These are phyloP conservation scores for Dasysyrphus tricinctus DNA, from an alignment of 2,888 invertebrate species.

Conservation along the genomic window DNA sequence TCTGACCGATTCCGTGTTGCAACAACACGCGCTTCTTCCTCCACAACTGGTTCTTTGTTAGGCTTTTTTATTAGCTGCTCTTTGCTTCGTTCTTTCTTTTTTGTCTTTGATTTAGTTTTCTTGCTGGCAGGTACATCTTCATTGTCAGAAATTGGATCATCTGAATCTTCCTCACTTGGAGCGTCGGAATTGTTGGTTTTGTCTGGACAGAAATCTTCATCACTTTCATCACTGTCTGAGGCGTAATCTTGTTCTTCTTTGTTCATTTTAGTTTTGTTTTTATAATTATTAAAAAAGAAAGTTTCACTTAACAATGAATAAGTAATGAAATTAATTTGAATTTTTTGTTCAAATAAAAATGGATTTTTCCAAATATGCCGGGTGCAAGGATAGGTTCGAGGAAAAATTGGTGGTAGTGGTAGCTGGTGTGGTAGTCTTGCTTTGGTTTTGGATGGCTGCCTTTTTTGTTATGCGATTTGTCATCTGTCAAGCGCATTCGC, in stretches of 20 bases:
- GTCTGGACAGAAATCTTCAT: constrained; percentile 90
- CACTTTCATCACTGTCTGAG: constrained; percentile 90
- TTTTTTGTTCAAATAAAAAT: constrained; percentile 38
- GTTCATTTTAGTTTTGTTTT: constrained; percentile 78
- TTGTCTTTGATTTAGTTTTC: constrained; percentile 73
- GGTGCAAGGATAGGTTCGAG: constrained; percentile 31
- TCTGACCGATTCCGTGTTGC: constrained; percentile 53
- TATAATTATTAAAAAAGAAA: neutral
- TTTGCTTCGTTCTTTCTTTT: constrained; percentile 70
- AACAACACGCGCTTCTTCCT: constrained; percentile 56
- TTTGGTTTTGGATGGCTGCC: neutral
- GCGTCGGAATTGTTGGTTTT: constrained; percentile 82
- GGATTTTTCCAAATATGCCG: constrained; percentile 63
- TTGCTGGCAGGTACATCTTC: constrained; percentile 80
- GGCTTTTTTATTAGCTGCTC: constrained; percentile 79
- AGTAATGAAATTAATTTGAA: neutral
- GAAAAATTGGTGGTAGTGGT: constrained; percentile 4
- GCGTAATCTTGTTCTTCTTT: constrained; percentile 84
- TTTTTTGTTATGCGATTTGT: neutral
- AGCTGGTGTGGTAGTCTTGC: neutral
- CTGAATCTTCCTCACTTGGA: constrained; percentile 85
- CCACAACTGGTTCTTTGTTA: constrained; percentile 75
- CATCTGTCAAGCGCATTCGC: neutral
- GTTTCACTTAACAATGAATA: constrained; percentile 1
- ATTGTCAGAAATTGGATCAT: constrained; percentile 85